phyloP scores from a whole-genome alignment of 2,797 vertebrate species.

The Sarcoramphus papa region DNA sequence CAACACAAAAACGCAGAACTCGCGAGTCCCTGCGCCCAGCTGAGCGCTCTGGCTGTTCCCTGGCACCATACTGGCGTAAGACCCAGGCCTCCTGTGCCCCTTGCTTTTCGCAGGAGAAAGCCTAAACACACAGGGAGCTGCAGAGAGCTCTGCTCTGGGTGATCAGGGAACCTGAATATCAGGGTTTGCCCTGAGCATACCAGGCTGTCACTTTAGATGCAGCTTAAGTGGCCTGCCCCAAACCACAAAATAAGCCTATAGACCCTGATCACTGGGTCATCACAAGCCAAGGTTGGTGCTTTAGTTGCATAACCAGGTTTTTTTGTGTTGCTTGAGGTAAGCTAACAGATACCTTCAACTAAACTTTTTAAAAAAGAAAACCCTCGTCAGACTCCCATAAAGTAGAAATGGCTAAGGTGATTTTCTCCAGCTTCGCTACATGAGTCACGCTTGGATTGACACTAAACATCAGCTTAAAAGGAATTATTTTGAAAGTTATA shows the following conservation, averaged over 20 bases:
- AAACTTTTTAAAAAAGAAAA: neutral
- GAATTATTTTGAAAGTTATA: slow-evolving; percentile 64
- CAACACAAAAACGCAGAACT: neutral
- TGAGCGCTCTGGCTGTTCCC: neutral
- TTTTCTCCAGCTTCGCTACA: slow-evolving; percentile 21
- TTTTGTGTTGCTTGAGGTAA: neutral
- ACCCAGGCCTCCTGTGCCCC: neutral
- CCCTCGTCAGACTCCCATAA: neutral
- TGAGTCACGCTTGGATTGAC: slow-evolving; percentile 22
- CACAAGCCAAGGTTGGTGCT: neutral
- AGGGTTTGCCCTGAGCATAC: neutral
- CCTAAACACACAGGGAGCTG: neutral
- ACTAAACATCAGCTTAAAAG: slow-evolving; percentile 43
- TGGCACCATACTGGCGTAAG: neutral
- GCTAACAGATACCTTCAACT: neutral
- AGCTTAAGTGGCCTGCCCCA: neutral
- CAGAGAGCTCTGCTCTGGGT: neutral
- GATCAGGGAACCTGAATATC: neutral
- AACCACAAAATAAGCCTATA: neutral
- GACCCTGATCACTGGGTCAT: neutral
- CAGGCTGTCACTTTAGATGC: neutral
- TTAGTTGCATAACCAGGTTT: neutral
- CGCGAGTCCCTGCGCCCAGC: neutral
- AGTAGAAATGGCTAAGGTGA: slow-evolving; percentile 16
- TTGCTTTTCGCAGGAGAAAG: neutral